These are phyloP conservation scores for Cololabis saira DNA, from an alignment of 2,113 vertebrate species.

Conservation along the genomic window DNA sequence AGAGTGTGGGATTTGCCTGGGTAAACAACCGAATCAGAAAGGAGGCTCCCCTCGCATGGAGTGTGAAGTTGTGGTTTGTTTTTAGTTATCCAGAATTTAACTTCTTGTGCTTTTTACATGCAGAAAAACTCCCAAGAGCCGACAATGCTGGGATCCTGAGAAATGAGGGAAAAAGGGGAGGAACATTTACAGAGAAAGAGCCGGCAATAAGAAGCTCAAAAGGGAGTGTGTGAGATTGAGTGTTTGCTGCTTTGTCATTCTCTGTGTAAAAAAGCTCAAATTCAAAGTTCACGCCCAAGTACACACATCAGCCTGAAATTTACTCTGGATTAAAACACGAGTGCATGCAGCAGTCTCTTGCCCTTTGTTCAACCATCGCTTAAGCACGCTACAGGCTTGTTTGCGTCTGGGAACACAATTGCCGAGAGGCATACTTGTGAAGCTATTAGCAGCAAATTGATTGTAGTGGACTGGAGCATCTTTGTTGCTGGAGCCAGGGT, in stretches of 20 bases:
- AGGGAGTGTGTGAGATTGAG: conserved; percentile 32
- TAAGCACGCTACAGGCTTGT: conserved; percentile 1
- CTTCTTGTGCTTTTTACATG: conserved; percentile 11
- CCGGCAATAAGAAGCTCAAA: conserved; percentile 28
- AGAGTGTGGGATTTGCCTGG: conserved; percentile 16
- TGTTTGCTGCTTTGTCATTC: conserved; percentile 50
- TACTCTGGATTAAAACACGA: conserved; percentile 39
- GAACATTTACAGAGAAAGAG: neutral
- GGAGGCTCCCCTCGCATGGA: conserved; percentile 4
- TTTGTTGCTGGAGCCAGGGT: conserved; percentile 51
- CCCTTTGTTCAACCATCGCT: conserved; percentile 16
- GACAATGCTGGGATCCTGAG: conserved; percentile 24
- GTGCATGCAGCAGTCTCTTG: conserved; percentile 21
- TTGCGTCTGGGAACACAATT: conserved; percentile 9
- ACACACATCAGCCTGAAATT: conserved; percentile 14
- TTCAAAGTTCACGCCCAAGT: conserved; percentile 61
- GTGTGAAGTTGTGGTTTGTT: neutral
- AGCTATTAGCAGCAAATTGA: conserved; percentile 47
- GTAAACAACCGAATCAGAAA: conserved; percentile 41
- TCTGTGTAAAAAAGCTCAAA: conserved; percentile 26
- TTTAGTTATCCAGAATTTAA: neutral
- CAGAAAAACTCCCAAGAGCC: conserved; percentile 25
- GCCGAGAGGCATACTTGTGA: conserved; percentile 24
- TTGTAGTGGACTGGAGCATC: conserved; percentile 43
- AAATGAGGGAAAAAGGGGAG: conserved; percentile 7